A percentile compares a stretch with the other conserved stretches of the same genome.
Evolutionary conservation across 2,888 invertebrate genomes (phyloP).

Genomic region (Caenorhabditis japonica): DNA sequence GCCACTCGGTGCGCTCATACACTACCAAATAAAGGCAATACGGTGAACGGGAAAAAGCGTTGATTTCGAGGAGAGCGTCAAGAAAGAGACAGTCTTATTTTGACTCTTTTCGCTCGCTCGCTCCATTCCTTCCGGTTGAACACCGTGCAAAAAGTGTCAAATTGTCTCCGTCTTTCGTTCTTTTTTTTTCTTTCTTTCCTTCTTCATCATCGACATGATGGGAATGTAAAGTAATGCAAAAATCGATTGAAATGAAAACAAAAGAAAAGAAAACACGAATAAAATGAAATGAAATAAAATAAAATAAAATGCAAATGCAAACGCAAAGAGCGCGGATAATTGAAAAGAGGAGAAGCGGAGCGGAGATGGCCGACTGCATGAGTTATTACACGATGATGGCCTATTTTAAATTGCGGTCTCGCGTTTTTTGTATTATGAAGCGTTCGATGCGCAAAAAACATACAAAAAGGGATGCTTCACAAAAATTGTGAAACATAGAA

Average conservation of each 20-base stretch:
- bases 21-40: constrained; percentile 50
- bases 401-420: constrained; percentile 33
- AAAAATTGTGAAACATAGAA: no score
- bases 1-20: constrained; percentile 29
- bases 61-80: background rate
- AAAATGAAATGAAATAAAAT: background rate
- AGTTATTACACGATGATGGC: constrained; percentile 48
- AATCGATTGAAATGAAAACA: no score
- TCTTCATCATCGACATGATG: no score
- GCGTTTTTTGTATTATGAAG: no score
- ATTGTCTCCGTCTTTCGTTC: no score
- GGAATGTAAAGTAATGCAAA: no score
- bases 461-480: no score
- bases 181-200: no score
- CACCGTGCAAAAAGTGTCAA: constrained; percentile 36
- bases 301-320: background rate
- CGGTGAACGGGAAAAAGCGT: constrained; percentile 10
- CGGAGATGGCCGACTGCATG: constrained; percentile 19
- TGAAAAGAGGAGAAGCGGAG: constrained; percentile 37
- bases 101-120: constrained; percentile 14
- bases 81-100: constrained; percentile 25
- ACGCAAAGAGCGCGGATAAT: constrained; percentile 28
- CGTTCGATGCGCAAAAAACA: no score
- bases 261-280: no score
- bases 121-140: constrained; percentile 37